phyloP scores from a whole-genome alignment of 2,113 vertebrate genomes.

The Chrysochloris asiatica region DNA sequence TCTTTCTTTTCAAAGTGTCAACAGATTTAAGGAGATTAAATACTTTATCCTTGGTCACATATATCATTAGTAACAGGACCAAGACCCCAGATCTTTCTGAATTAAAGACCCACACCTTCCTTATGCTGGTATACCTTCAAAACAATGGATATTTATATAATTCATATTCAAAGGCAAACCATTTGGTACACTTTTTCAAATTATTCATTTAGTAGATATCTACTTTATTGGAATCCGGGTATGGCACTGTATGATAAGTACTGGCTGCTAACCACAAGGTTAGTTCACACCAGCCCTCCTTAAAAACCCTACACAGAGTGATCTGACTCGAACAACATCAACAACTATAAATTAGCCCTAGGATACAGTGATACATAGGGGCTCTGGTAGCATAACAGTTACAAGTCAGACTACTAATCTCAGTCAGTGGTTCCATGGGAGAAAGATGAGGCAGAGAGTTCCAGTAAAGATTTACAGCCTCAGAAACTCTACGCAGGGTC shows the following conservation, averaged over 20 bases:
- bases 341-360: not conserved
- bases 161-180: slow-evolving; percentile 13
- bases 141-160: slow-evolving; percentile 47
- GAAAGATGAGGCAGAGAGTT: too few species aligned
- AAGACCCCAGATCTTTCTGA: slow-evolving; percentile 11
- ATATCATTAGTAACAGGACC: not conserved
- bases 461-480: too few species aligned
- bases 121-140: not conserved
- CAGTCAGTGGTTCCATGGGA: too few species aligned
- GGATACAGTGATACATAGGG: not conserved
- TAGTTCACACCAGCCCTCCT: too few species aligned
- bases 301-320: too few species aligned
- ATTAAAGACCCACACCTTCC: not conserved
- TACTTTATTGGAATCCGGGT: too few species aligned
- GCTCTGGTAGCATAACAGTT: too few species aligned
- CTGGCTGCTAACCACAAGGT: too few species aligned
- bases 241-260: too few species aligned
- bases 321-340: too few species aligned
- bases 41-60: not conserved
- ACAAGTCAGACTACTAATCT: too few species aligned
- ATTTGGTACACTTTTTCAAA: slow-evolving; percentile 25
- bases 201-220: slow-evolving; percentile 9
- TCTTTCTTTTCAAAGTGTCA: not conserved
- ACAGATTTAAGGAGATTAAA: slow-evolving; percentile 24
- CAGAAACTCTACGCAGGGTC: too few species aligned